Percentiles rank a stretch among this genome's conserved stretches.
Conservation (phyloP, 2,888 invertebrate genomes). For the Electrophaes corylata region DNA sequence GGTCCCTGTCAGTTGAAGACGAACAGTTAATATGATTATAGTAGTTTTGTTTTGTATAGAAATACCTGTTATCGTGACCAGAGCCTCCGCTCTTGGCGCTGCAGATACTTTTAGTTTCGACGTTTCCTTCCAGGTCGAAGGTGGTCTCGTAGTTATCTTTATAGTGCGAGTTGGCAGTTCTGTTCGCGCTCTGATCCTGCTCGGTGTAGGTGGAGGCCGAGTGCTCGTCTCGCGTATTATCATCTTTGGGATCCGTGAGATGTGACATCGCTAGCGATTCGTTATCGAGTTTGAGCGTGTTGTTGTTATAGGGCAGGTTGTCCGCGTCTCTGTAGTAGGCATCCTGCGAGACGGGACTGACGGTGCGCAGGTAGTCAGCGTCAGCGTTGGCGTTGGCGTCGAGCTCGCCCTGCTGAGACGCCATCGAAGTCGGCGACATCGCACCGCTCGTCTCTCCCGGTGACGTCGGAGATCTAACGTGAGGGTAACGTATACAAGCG, state of each 20-base stretch:
- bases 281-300: slow-evolving; percentile 77
- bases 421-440: slow-evolving; percentile 74
- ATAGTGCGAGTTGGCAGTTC: slow-evolving; percentile 73
- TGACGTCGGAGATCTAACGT: slow-evolving; percentile 79
- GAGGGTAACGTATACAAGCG: slow-evolving; percentile 75
- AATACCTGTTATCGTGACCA: slow-evolving; percentile 91
- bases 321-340: slow-evolving; percentile 81
- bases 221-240: slow-evolving; percentile 67
- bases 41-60: slow-evolving; percentile 4
- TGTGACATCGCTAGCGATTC: slow-evolving; percentile 77
- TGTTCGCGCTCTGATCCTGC: slow-evolving; percentile 61
- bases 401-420: slow-evolving; percentile 59
- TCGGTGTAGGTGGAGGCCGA: slow-evolving; percentile 69
- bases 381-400: slow-evolving; percentile 65
- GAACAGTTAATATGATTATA: neutral
- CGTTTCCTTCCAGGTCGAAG: slow-evolving; percentile 95
- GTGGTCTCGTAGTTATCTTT: slow-evolving; percentile 93
- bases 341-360: slow-evolving; percentile 83
- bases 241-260: slow-evolving; percentile 73
- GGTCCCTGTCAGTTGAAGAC: neutral
- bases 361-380: slow-evolving; percentile 69
- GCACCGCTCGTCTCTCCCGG: slow-evolving; percentile 73
- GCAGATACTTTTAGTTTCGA: slow-evolving; percentile 95
- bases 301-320: slow-evolving; percentile 73
- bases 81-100: slow-evolving; percentile 91